Conservation (phyloP, 2,113 vertebrate genomes). For the Condylura cristata region DNA sequence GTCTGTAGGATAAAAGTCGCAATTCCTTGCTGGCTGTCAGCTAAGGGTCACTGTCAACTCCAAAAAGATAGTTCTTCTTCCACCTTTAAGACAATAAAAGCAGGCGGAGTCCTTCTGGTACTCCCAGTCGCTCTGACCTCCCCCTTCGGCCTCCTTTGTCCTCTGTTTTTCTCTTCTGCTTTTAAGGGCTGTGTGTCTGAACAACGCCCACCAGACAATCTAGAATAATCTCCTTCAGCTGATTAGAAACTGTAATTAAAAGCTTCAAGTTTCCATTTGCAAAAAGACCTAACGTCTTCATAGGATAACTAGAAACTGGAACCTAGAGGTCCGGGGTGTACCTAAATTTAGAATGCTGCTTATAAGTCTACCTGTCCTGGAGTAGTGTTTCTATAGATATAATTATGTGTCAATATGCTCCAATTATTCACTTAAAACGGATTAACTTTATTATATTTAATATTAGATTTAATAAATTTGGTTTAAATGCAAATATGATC, state of each 20-base stretch:
- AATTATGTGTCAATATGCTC: not conserved
- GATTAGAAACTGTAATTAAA: not conserved
- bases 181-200: not conserved
- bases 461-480: not conserved
- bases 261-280: not conserved
- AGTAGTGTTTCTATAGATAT: not conserved
- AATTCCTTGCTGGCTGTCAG: not conserved
- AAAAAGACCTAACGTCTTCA: not conserved
- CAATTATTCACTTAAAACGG: not conserved
- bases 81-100: not conserved
- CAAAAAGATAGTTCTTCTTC: not conserved
- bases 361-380: not conserved
- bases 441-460: not conserved
- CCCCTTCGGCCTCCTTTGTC: rapidly evolving
- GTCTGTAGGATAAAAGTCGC: not conserved
- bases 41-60: not conserved
- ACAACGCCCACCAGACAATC: not conserved
- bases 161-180: not conserved
- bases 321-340: not conserved
- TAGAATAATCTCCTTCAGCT: not conserved
- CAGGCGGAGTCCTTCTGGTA: no score
- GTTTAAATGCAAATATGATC: not conserved
- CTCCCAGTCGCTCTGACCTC: not conserved
- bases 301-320: not conserved
- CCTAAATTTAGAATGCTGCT: not conserved